Base-by-base conservation (phyloP, 2,797 vertebrate species). In the Hypotaenidia okinawae region DNA sequence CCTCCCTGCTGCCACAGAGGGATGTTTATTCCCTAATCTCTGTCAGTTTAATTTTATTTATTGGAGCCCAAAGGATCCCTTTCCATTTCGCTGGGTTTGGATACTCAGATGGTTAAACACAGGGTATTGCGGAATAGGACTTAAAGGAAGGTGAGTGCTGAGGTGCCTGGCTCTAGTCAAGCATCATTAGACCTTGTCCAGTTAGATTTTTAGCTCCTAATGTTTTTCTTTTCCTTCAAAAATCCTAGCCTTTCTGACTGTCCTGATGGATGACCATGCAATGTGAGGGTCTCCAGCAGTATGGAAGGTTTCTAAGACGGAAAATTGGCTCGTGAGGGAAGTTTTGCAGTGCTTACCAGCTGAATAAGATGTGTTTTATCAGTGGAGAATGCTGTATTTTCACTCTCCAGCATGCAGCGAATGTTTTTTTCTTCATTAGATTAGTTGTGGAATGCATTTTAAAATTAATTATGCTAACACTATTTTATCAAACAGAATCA, bases 271-370 rank as follows among this genome's bases (percentile, higher is more conserved):
- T 41, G 64, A 30, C n/a, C 17, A 2, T 10, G 10, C 25, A 9
- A 9, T 62, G 66, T 3, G 17, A 15, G 68, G 67, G 57, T 14
- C 68, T 74, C 13, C 2, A n/a, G 68, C 0, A 0, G 14, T 37
- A 6, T 0, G 0, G 69, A 62, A 67, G 55, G 66, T 30, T 66
- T 85, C 35, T 17, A 61, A 73, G 70, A 13, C 0, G 10, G 61
- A 58, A 62, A 73, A 43, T 58, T 37, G 30, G 27, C 61, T 77
- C 19, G 3, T 11, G 45, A 23, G 32, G 64, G 6, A 58, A 37
- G 32, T 68, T 82, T 67, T 27, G 15, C 62, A n/a, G 30, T 47
- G 30, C 55, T 58, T 43, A 23, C 43, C 25, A 24, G 15, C 23
- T 30, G 30, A 27, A 63, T 32, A 16, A 54, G 81, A n/a, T 47